These are phyloP conservation scores for Dryadula phaetusa DNA, from an alignment of 2,888 invertebrate genomes.

Conservation along the genomic window DNA sequence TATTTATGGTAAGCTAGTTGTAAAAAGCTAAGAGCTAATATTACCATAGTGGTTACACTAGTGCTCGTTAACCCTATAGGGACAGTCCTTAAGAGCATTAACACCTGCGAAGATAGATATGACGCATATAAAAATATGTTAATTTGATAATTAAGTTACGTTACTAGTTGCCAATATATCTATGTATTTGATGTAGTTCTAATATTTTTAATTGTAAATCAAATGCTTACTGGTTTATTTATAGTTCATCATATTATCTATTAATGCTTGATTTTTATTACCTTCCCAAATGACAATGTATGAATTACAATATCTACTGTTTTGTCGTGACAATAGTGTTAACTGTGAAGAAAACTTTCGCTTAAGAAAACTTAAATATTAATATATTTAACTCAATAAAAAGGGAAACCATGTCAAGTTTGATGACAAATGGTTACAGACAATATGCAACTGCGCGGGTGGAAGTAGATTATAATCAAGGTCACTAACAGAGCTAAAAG, in stretches of 20 bases:
- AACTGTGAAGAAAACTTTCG: slow-evolving; percentile 63
- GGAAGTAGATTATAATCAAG: slow-evolving; percentile 65
- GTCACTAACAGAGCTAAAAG: slow-evolving; percentile 57
- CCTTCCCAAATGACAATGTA: neutral
- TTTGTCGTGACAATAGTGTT: slow-evolving; percentile 30
- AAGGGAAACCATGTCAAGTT: slow-evolving; percentile 71
- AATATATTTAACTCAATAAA: slow-evolving; percentile 68
- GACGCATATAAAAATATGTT: slow-evolving; percentile 52
- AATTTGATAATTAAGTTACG: neutral
- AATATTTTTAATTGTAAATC: neutral
- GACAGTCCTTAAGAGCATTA: slow-evolving; percentile 52
- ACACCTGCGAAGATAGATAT: slow-evolving; percentile 52
- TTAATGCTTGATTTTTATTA: neutral
- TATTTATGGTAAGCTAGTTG: neutral
- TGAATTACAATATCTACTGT: too few species aligned
- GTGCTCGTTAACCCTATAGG: slow-evolving; percentile 51
- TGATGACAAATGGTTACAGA: slow-evolving; percentile 65
- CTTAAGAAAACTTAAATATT: too few species aligned
- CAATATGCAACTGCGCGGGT: slow-evolving; percentile 63
- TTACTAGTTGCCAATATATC: neutral
- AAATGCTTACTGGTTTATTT: too few species aligned
- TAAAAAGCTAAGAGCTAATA: neutral
- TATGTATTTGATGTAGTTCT: neutral
- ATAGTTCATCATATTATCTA: neutral
- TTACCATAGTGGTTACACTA: neutral